Base-by-base conservation (phyloP, 2,888 invertebrate species). In the Siphlonurus alternatus region DNA sequence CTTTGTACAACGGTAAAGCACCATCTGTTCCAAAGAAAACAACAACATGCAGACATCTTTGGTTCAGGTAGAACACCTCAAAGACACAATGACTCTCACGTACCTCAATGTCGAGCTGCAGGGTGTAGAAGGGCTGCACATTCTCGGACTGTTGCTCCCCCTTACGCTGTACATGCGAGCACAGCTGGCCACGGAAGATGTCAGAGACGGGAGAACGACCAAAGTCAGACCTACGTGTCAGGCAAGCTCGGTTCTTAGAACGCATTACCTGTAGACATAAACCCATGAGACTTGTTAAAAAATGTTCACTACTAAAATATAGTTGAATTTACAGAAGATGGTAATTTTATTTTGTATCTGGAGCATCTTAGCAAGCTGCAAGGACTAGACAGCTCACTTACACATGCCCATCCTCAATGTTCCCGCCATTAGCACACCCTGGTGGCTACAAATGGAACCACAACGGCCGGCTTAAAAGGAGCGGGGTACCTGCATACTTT, bases 51-150 rank as follows among this genome's bases (percentile, higher is more conserved):
- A n/a, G n/a, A n/a, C n/a, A n/a, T n/a, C n/a, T n/a, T n/a, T n/a
- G n/a, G n/a, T n/a, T n/a, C n/a, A n/a, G n/a, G n/a, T n/a, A n/a
- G n/a, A n/a, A n/a, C n/a, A n/a, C n/a, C n/a, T n/a, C n/a, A n/a
- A n/a, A n/a, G n/a, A n/a, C n/a, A n/a, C n/a, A n/a, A n/a, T n/a
- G n/a, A n/a, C n/a, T 38, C 38, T 38, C 15, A 15, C n/a, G 7
- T 74, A 93, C 93, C 82, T 94, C 93, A 70, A 97, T 93, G 73
- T 97, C 94, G 25, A 97, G 82, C 74, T 93, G 95, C 67, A 97
- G 80, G 1, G 95, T 94, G 75, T 95, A 95, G 79, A 97, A 97
- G 1, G 96, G 96, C 75, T 96, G 93, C 68, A 96, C 88, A 69
- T 90, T 93, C 73, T 93, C 93, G 0, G 94, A 93, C 69, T 89